These are phyloP conservation scores for Apantesis nais DNA, from an alignment of 2,888 invertebrate genomes.

Conservation along the genomic window DNA sequence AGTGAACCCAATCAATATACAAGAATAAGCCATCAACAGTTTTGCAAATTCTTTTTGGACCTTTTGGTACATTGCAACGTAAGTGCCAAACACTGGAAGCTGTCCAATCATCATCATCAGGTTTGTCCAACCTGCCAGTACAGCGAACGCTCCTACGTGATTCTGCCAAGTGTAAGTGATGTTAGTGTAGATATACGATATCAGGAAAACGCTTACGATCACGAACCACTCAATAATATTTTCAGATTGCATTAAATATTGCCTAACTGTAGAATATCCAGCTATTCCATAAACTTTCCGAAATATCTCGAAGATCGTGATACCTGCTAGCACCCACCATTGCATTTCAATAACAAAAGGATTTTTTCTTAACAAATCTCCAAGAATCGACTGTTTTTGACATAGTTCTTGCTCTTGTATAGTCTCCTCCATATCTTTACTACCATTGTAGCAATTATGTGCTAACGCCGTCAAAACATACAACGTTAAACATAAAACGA, in stretches of 20 bases:
- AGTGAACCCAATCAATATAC: slow-evolving; percentile 93
- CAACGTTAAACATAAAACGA: slow-evolving; percentile 91
- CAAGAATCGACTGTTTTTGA: slow-evolving; percentile 91
- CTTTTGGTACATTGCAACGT: slow-evolving; percentile 96
- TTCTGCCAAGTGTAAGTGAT: slow-evolving; percentile 92
- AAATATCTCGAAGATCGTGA: slow-evolving; percentile 92
- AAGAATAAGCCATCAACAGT: slow-evolving; percentile 93
- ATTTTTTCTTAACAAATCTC: slow-evolving; percentile 90
- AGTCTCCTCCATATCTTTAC: slow-evolving; percentile 90
- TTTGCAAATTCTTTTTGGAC: slow-evolving; percentile 95
- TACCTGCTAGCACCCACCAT: slow-evolving; percentile 92
- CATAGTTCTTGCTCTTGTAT: slow-evolving; percentile 90
- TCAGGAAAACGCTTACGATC: slow-evolving; percentile 92
- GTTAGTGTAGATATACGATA: slow-evolving; percentile 92
- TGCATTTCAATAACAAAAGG: slow-evolving; percentile 92
- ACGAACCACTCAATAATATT: slow-evolving; percentile 96
- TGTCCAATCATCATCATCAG: slow-evolving; percentile 97
- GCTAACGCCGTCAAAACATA: slow-evolving; percentile 93
- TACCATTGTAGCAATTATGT: slow-evolving; percentile 94
- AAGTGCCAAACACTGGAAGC: slow-evolving; percentile 94
- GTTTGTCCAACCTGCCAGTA: slow-evolving; percentile 94
- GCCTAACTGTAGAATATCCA: slow-evolving; percentile 92
- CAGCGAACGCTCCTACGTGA: slow-evolving; percentile 94
- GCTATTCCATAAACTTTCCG: slow-evolving; percentile 93
- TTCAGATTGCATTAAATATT: slow-evolving; percentile 93